Conservation (phyloP, 92 coral and sea anemone genomes). For the Pocillopora meandrina region DNA sequence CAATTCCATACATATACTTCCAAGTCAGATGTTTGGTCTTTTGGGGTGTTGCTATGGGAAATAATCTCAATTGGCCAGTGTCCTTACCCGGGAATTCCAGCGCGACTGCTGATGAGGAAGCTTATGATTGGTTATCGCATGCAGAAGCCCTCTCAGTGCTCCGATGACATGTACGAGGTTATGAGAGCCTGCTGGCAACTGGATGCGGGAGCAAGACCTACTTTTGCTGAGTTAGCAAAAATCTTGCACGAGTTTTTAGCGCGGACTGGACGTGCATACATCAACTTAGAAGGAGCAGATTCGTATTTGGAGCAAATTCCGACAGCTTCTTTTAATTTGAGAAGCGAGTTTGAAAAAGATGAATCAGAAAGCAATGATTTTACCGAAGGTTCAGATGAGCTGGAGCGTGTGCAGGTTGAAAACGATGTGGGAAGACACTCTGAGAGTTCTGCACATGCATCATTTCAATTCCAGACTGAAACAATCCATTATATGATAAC, state of each 20-base stretch:
- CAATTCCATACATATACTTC: conserved; percentile 58
- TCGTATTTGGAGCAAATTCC: neutral
- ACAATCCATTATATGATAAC: neutral
- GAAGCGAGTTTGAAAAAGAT: neutral
- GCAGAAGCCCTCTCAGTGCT: conserved; percentile 68
- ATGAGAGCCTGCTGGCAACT: conserved; percentile 76
- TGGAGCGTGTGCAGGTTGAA: neutral
- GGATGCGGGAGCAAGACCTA: conserved; percentile 65
- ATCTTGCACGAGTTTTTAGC: conserved; percentile 46
- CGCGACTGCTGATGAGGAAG: conserved; percentile 50
- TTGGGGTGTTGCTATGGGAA: conserved; percentile 76
- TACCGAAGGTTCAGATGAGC: neutral
- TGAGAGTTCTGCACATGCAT: neutral
- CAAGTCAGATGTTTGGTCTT: conserved; percentile 76
- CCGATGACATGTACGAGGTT: conserved; percentile 66
- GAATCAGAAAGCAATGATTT: neutral
- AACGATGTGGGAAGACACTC: neutral
- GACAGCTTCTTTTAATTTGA: neutral
- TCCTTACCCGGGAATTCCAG: conserved; percentile 74
- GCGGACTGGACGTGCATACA: conserved; percentile 44
- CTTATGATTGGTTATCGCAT: conserved; percentile 64
- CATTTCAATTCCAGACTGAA: neutral
- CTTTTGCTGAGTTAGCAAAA: conserved; percentile 57
- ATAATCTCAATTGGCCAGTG: conserved; percentile 71
- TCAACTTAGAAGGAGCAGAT: conserved; percentile 37